Conservation (phyloP, 92 coral and sea anemone species). For the Zoanthus solanderi region DNA sequence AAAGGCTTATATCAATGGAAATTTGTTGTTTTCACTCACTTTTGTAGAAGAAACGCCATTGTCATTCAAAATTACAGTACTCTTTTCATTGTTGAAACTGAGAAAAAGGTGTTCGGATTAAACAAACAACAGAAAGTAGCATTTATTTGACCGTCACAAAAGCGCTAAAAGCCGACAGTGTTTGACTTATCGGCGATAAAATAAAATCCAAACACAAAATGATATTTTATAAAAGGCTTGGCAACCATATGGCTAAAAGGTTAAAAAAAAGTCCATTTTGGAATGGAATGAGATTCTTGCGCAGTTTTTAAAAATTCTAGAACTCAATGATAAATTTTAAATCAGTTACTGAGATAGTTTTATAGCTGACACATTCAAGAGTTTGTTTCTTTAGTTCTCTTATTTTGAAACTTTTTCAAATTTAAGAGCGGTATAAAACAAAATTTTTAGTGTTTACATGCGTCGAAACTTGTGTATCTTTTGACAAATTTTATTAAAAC, state of each 20-base stretch:
- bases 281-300: background rate
- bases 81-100: conserved; percentile 32
- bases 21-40: conserved; percentile 4
- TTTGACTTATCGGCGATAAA: conserved; percentile 37
- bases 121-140: conserved; percentile 44
- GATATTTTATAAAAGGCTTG: background rate
- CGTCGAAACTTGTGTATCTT: conserved; percentile 1
- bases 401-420: background rate
- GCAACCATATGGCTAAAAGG: conserved; percentile 1
- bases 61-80: conserved; percentile 4
- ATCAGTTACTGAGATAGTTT: background rate
- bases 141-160: conserved; percentile 38
- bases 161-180: conserved; percentile 44
- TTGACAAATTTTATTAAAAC: conserved; percentile 45
- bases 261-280: background rate
- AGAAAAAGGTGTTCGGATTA: conserved; percentile 40
- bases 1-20: background rate
- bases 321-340: background rate
- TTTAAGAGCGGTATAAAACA: background rate
- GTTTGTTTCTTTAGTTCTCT: conserved; percentile 27
- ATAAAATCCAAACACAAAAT: conserved; percentile 19
- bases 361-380: conserved; percentile 32
- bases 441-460: conserved; percentile 24
- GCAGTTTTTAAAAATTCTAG: background rate
- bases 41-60: conserved; percentile 16